Evolutionary conservation across 2,888 invertebrate genomes (phyloP).

Genomic region (Meta bourneti): DNA sequence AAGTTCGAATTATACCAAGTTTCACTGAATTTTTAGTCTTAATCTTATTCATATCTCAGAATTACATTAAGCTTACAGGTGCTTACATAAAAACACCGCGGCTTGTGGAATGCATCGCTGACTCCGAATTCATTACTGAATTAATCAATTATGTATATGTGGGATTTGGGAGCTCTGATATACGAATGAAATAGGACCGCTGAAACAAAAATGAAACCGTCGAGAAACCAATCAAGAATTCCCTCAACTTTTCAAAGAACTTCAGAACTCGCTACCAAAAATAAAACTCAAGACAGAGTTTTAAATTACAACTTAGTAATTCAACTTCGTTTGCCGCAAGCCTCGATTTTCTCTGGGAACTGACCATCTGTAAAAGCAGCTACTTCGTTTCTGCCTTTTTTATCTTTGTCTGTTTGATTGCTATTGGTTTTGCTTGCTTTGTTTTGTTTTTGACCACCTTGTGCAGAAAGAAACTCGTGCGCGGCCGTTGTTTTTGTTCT

Average conservation of each 20-base stretch:
- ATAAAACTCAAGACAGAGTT: conserved; percentile 13
- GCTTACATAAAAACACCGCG: no score
- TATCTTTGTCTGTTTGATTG: neutral
- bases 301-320: conserved; percentile 37
- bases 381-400: neutral
- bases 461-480: neutral
- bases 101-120: no score
- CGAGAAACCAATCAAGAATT: neutral
- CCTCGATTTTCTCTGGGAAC: conserved; percentile 34
- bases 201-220: neutral
- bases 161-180: no score
- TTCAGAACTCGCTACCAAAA: neutral
- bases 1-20: no score
- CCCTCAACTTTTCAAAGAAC: neutral
- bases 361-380: conserved; percentile 21
- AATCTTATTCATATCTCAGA: no score
- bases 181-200: no score
- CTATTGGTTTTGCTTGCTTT: conserved; percentile 3
- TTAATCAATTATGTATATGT: no score
- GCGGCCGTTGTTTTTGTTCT: neutral
- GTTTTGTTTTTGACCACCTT: neutral
- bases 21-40: no score
- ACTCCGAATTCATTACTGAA: no score
- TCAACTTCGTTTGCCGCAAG: conserved; percentile 5
- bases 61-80: no score